These are phyloP conservation scores for Pteronura brasiliensis DNA, from an alignment of 2,113 vertebrate genomes.

Conservation along the genomic window DNA sequence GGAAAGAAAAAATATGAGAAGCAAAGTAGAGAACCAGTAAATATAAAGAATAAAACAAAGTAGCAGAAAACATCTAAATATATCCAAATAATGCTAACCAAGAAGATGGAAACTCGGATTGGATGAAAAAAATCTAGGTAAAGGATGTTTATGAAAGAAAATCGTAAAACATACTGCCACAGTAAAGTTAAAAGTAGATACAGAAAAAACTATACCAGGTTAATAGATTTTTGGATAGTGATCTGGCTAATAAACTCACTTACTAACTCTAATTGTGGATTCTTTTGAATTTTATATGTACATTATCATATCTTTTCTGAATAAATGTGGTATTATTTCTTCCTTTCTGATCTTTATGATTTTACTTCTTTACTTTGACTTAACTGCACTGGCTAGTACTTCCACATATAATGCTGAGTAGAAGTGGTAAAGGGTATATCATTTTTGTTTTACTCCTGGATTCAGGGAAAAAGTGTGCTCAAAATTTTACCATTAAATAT, in stretches of 20 bases:
- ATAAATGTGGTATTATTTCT: neutral
- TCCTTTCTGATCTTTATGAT: neutral
- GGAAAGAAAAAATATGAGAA: neutral
- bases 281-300: neutral
- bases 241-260: neutral
- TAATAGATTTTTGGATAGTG: neutral
- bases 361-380: neutral
- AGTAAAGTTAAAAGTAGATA: neutral
- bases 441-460: neutral
- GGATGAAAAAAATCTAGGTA: neutral
- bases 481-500: neutral
- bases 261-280: neutral
- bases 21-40: neutral
- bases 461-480: neutral
- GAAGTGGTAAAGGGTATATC: neutral
- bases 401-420: neutral
- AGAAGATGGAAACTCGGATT: neutral
- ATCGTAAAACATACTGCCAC: neutral
- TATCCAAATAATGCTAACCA: neutral
- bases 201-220: neutral
- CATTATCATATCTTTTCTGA: neutral
- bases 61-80: neutral
- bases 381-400: neutral
- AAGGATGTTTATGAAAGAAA: neutral
- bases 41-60: neutral